Evolutionary conservation across 2,888 invertebrate species (phyloP).

Genomic region (Teinopalpus imperialis): DNA sequence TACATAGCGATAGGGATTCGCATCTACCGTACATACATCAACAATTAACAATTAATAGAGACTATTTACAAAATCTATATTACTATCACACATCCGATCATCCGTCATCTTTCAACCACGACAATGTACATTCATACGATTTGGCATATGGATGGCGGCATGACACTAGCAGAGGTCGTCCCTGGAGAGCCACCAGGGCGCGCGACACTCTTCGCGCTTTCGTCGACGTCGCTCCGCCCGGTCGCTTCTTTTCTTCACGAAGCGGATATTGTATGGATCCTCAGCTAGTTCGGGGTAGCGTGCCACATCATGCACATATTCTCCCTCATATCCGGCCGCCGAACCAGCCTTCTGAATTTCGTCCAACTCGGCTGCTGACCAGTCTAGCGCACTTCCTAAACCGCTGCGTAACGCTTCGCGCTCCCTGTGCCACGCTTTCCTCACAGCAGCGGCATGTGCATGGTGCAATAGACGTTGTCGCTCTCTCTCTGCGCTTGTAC

Average conservation of each 20-base stretch:
- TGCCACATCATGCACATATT: constrained; percentile 94
- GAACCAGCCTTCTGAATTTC: constrained; percentile 93
- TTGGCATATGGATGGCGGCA: constrained; percentile 79
- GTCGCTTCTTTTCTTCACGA: constrained; percentile 90
- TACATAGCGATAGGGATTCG: constrained; percentile 82
- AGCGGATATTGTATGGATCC: constrained; percentile 96
- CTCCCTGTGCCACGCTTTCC: constrained; percentile 96
- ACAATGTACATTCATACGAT: constrained; percentile 69
- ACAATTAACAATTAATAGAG: constrained; percentile 82
- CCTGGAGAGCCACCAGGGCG: constrained; percentile 76
- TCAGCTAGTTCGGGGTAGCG: constrained; percentile 96
- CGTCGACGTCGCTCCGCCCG: constrained; percentile 87
- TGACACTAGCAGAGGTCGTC: constrained; percentile 73
- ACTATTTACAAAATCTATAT: constrained; percentile 80
- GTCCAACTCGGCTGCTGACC: constrained; percentile 94
- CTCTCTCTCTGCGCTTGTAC: constrained; percentile 95
- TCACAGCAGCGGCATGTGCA: constrained; percentile 92
- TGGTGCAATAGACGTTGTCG: constrained; percentile 94
- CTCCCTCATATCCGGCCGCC: constrained; percentile 93
- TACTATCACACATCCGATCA: constrained; percentile 60
- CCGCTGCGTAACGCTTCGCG: constrained; percentile 91
- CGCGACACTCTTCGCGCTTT: constrained; percentile 82
- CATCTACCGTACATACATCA: constrained; percentile 81
- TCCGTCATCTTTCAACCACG: constrained; percentile 61
- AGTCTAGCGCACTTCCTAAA: constrained; percentile 89